phyloP scores from a whole-genome alignment of 2,888 invertebrate species.

The Hypercompe scribonia region DNA sequence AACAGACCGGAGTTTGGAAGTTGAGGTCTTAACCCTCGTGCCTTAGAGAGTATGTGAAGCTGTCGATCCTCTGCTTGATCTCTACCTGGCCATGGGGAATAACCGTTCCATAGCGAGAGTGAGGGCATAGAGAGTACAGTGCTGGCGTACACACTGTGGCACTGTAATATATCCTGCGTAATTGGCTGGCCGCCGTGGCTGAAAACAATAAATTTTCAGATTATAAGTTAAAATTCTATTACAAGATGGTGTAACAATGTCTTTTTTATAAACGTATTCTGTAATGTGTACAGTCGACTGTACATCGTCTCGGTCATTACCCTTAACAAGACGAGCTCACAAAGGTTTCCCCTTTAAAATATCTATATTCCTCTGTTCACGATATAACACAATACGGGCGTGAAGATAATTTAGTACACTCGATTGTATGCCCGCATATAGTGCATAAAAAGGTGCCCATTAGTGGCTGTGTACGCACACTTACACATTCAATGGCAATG shows the following conservation, averaged over 20 bases:
- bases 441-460: slow-evolving; percentile 5
- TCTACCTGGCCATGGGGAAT: too few species aligned
- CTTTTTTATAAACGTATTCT: neutral
- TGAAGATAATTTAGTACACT: slow-evolving; percentile 5
- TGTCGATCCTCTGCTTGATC: too few species aligned
- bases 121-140: too few species aligned
- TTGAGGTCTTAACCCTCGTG: too few species aligned
- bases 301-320: neutral
- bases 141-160: too few species aligned
- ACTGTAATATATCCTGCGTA: too few species aligned
- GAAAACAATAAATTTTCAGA: too few species aligned
- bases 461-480: neutral
- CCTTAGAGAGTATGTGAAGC: too few species aligned
- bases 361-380: neutral
- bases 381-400: slow-evolving; percentile 7
- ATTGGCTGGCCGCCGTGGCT: too few species aligned
- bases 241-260: neutral
- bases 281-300: neutral
- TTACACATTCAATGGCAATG: neutral
- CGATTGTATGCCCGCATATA: slow-evolving; percentile 13
- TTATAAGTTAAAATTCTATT: neutral
- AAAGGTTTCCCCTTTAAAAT: neutral
- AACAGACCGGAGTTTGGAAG: too few species aligned
- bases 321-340: neutral
- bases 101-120: too few species aligned